Evolutionary conservation across 2,113 vertebrate genomes (phyloP), one percentile per base, ranked within the genome.

Genomic region (Myiagra hebetior): DNA sequence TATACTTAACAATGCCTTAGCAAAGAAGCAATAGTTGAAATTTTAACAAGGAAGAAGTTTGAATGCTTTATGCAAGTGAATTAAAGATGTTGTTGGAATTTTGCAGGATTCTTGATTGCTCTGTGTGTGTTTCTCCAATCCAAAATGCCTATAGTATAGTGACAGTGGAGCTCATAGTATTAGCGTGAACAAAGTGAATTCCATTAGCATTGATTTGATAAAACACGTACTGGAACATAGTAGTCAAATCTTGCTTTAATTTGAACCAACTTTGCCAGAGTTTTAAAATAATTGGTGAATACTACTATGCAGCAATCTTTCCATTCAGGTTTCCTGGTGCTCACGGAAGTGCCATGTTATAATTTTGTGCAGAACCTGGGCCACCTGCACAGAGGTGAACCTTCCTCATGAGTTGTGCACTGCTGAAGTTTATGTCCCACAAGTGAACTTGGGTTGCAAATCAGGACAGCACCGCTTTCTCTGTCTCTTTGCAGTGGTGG

Each of bases 401-500:
- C 56, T 53, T 75, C 24, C n/a, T 74, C 31, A 15, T 8, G 62
- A 65, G 12, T 52, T 37, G 52, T 59, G 37, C 31, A 8, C 13
- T 2, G 15, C 35, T 86, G 50, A 23, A 50, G n/a, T 5, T 22
- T 20, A 3, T 41, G 78, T 64, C 17, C 37, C 69, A 23, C 9
- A 12, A 14, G 1, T 17, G 42, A 17, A 7, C 14, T 39, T 35
- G 56, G 39, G 14, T 44, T 70, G 63, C 0, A 1, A 47, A 27
- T 57, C 24, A 41, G 70, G 70, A 55, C 50, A 75, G 17, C 10
- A 21, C 5, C 0, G 1, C 7, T 85, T 56, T 70, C 41, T 50
- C 53, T 95, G 50, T 75, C 87, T 26, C 91, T 78, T 81, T 70
- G 91, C 86, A 99, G 99, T 98, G 94, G 98, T 98, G 14, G 99